phyloP scores from a whole-genome alignment of 2,113 vertebrate species.

The Lophochroa leadbeateri region DNA sequence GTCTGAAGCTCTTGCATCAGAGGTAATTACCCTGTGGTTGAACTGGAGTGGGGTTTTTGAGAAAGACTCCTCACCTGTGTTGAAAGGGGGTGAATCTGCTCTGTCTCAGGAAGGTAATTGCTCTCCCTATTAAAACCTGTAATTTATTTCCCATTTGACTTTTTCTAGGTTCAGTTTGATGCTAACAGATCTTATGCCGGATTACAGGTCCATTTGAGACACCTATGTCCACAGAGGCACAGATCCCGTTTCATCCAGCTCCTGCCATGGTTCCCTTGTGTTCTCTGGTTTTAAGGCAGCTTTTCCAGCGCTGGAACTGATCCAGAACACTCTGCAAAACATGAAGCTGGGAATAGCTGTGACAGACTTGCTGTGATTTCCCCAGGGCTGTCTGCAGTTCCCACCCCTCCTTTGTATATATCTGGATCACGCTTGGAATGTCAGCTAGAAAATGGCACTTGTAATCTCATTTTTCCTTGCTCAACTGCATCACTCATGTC shows the following conservation, averaged over 20 bases:
- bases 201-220: not conserved
- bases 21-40: not conserved
- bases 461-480: not conserved
- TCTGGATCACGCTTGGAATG: not conserved
- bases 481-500: not conserved
- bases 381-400: not conserved
- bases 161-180: not conserved
- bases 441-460: not conserved
- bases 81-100: not conserved
- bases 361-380: not conserved
- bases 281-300: not conserved
- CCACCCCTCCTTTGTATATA: not conserved
- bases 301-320: not conserved
- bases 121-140: not conserved
- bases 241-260: not conserved
- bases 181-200: not conserved
- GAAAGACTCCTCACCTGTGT: not conserved
- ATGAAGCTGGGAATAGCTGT: not conserved
- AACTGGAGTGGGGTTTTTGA: not conserved
- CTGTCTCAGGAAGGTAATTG: not conserved
- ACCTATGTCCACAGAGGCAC: not conserved
- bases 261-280: not conserved
- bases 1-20: not conserved
- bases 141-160: conserved; percentile 18
- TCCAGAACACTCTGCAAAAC: not conserved